Evolutionary conservation across 2,113 vertebrate species (phyloP).

Genomic region (Prionailurus viverrinus): DNA sequence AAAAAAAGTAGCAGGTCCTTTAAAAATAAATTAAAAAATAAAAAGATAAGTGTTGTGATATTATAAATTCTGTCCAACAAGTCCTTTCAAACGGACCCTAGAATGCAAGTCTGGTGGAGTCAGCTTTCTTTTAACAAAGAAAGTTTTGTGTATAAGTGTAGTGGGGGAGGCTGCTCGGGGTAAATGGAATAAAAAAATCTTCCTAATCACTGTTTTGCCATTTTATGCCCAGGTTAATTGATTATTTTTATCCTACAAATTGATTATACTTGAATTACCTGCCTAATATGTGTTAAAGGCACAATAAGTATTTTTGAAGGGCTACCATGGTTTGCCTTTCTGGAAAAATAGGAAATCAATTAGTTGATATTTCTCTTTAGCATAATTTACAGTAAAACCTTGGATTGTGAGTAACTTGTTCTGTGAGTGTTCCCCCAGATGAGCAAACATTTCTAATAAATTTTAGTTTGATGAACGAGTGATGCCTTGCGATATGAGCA

Average conservation of each 20-base stretch:
- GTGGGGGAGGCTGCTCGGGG: neutral
- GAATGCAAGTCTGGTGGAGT: neutral
- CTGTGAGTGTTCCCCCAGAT: too few species aligned
- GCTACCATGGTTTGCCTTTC: neutral
- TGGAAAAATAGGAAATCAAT: neutral
- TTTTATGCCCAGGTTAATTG: neutral
- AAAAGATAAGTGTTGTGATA: neutral
- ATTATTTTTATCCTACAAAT: neutral
- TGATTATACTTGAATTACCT: neutral
- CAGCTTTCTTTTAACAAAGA: slow-evolving; percentile 22
- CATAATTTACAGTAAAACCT: too few species aligned
- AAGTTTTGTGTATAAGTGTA: neutral
- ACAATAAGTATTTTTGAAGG: slow-evolving; percentile 6
- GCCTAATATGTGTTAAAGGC: neutral
- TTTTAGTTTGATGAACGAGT: too few species aligned
- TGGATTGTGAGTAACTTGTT: too few species aligned
- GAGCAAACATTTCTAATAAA: too few species aligned
- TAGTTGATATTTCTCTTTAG: neutral
- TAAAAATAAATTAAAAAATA: neutral
- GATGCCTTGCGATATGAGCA: too few species aligned
- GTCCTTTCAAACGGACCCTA: neutral
- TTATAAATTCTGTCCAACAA: neutral
- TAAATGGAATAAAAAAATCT: neutral
- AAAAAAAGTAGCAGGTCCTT: neutral
- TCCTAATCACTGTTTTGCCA: neutral